phyloP scores from a whole-genome alignment of 2,797 vertebrate species.

The Enteromius argenteus region DNA sequence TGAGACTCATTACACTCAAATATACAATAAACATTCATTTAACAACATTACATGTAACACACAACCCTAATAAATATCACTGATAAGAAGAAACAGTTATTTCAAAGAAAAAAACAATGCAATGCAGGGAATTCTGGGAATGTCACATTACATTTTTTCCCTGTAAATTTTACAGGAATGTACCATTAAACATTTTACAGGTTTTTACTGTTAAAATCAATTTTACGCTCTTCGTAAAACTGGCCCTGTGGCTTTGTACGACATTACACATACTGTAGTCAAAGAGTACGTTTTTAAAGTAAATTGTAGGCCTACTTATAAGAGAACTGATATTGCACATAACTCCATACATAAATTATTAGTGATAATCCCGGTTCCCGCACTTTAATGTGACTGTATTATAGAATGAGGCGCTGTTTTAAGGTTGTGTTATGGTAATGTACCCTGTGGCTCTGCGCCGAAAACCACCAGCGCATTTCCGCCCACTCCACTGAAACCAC shows the following conservation, averaged over 20 bases:
- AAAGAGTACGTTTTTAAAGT: neutral
- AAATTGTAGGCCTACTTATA: neutral
- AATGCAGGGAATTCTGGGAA: too few relatives aligned
- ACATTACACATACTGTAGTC: neutral
- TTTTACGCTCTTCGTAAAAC: too few relatives aligned
- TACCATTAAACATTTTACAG: too few relatives aligned
- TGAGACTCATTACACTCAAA: too few relatives aligned
- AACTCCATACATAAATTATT: neutral
- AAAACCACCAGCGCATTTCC: slow-evolving; percentile 29
- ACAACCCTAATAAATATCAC: too few relatives aligned
- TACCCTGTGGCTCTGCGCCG: neutral
- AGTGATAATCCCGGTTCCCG: neutral
- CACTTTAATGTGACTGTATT: neutral
- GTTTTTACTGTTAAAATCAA: too few relatives aligned
- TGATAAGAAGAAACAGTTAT: too few relatives aligned
- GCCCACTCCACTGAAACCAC: slow-evolving; percentile 44
- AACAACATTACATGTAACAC: too few relatives aligned
- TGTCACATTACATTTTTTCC: too few relatives aligned
- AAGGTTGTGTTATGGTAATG: neutral
- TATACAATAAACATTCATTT: too few relatives aligned
- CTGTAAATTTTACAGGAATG: too few relatives aligned
- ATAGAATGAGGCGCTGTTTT: neutral
- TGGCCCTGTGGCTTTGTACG: neutral
- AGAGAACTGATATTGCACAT: neutral
- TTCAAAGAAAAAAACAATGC: too few relatives aligned